Base-by-base conservation (phyloP, 2,797 vertebrate genomes). In the Gobio occitaniae region DNA sequence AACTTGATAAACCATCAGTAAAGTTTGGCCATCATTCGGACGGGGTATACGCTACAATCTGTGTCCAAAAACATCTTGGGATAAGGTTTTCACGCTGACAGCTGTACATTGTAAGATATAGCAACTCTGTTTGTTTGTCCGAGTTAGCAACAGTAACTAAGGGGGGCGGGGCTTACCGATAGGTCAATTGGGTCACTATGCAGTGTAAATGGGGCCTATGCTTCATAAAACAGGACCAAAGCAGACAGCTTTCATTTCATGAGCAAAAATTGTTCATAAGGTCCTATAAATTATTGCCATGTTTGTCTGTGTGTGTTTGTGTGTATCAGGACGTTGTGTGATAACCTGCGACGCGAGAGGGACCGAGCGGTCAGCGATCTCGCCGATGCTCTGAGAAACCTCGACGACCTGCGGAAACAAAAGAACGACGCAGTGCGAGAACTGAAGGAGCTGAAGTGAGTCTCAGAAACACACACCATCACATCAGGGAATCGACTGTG, bases 361-460 rank as follows among this genome's bases (percentile, higher is more conserved):
- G 98, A 99, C 91, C 88, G 98, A 71, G 98, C 97, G 0, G 98
- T 99, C 89, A 99, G 98, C 0, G 98, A 99, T 89, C 93, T 99
- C 94, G 98, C 98, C 0, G 98, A 99, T 82, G 97, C 97, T 71
- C 94, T 99, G 90, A 96, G 98, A 52, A 98, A 97, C 90, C 94
- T 99, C 83, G 98, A 99, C 25, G 98, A 99, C 89, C 98, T 94
- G 86, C 96, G 97, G 83, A 99, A 99, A 84, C 97, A 98, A 93
- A 99, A 98, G 90, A 99, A 99, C 0, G 97, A 99, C 0, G 93
- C 97, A 0, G 90, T 92, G 21, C 94, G 98, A 76, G 98, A 99
- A 77, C 94, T 99, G 85, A 98, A 99, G 91, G 98, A 99, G 70
- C 93, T 98, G 69, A 99, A 98, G 98, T 99, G 93, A 54, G 97